phyloP scores from a whole-genome alignment of 2,113 vertebrate species.

The Clarias batrachus region DNA sequence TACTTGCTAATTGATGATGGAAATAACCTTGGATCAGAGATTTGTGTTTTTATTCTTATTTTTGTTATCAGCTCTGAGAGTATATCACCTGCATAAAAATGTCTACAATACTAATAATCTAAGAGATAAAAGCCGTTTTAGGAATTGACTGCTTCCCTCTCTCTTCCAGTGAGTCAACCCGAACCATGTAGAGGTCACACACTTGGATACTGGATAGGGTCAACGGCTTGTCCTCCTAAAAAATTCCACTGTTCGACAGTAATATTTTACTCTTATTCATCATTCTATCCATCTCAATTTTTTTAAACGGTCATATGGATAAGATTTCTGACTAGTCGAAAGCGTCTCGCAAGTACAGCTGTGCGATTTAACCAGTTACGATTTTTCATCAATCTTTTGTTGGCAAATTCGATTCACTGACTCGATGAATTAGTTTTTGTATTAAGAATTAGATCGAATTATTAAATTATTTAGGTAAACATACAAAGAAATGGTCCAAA shows the following conservation, averaged over 20 bases:
- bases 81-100: not conserved
- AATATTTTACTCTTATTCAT: constrained; percentile 25
- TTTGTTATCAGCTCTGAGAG: not conserved
- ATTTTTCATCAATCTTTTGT: too few relatives aligned
- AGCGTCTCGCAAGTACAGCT: not conserved
- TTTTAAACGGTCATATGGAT: not conserved
- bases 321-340: not conserved
- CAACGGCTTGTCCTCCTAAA: constrained; percentile 27
- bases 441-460: too few relatives aligned
- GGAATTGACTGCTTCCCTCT: not conserved
- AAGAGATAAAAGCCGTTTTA: not conserved
- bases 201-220: constrained; percentile 25
- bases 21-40: not conserved
- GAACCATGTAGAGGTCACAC: not conserved
- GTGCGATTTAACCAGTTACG: too few relatives aligned
- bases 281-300: not conserved
- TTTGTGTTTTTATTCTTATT: not conserved
- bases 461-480: too few relatives aligned
- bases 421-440: too few relatives aligned
- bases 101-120: not conserved
- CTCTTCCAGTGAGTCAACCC: constrained; percentile 10
- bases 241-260: constrained; percentile 25
- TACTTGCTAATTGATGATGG: not conserved
- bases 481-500: too few relatives aligned
- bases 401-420: too few relatives aligned